Base-by-base conservation (phyloP, 2,888 invertebrate genomes). In the Xylocampa areola region DNA sequence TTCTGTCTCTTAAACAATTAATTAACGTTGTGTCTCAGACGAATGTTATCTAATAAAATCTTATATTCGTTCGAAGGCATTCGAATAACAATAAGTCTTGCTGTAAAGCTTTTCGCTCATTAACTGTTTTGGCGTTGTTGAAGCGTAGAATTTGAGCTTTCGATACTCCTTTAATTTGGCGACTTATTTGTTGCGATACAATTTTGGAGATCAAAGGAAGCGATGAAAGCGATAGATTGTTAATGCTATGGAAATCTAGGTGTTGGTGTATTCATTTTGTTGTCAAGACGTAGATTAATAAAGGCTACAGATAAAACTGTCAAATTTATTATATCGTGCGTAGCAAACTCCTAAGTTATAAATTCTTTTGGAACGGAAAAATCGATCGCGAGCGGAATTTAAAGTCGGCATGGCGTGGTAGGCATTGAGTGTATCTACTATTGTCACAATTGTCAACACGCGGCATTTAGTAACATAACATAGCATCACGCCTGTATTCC, bases 101-200 rank as follows among this genome's bases (percentile, higher is more conserved):
- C 65, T 67, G 81, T 90, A 88, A 89, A 87, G 60, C 85, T 80
- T 87, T 91, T 86, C 79, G 79, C 90, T 89, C 87, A 86, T 91
- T 90, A 90, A 87, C 83, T 78, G 74, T 25, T 66, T 39, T 32
- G 17, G 23, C 53, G 47, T 50, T 30, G 27, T 23, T 62, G 47
- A 44, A 67, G 44, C 64, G 65, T 71, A 53, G 57, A 73, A 60
- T 77, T 72, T 75, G 80, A 82, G 70, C 69, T 82, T 80, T 81
- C 84, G 81, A 76, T 79, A 77, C 10, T 11, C 1, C 57, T 84
- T 87, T 88, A 87, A 89, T 90, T 88, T 89, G 88, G 87, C 84
- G 87, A 90, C 88, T 86, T 88, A 90, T 90, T 85, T 88, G 82
- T 86, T 64, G 66, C 53, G 55, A 11, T 73, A 64, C 49, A 58